These are phyloP conservation scores for Lagothrix lagotricha DNA, from an alignment of 2,797 vertebrate genomes.

Conservation along the genomic window DNA sequence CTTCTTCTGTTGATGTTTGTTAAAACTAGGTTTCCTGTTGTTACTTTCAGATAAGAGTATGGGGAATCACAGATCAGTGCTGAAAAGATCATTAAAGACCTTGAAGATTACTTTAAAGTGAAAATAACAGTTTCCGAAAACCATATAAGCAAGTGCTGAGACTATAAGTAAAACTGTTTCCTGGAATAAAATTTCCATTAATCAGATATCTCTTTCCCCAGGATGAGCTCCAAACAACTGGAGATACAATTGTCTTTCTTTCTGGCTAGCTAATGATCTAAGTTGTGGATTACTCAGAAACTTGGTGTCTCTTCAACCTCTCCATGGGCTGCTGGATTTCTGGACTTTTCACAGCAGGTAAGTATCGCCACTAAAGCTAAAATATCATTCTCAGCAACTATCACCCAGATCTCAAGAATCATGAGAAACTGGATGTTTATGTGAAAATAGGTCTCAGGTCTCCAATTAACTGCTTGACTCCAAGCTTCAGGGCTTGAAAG, in stretches of 20 bases:
- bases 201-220: conserved; percentile 33
- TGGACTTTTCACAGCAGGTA: neutral
- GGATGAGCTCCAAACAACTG: conserved; percentile 35
- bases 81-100: conserved; percentile 11
- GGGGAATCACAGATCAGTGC: neutral
- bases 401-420: neutral
- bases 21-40: conserved; percentile 32
- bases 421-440: conserved; percentile 26
- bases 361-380: conserved; percentile 41
- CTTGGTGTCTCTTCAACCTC: neutral
- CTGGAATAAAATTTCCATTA: conserved; percentile 43
- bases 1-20: conserved; percentile 1
- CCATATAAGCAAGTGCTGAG: neutral
- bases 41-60: conserved; percentile 4
- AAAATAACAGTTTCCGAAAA: conserved; percentile 48
- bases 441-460: conserved; percentile 9
- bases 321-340: neutral
- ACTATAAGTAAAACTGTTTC: conserved; percentile 53
- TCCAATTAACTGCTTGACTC: neutral
- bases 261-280: conserved; percentile 24
- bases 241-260: conserved; percentile 40
- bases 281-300: conserved; percentile 23
- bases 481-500: neutral
- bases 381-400: neutral
- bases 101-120: conserved; percentile 14